A percentile compares a stretch with the other conserved stretches of the same genome.
Evolutionary conservation across 2,888 invertebrate species (phyloP).

Genomic region (Rapana venosa): DNA sequence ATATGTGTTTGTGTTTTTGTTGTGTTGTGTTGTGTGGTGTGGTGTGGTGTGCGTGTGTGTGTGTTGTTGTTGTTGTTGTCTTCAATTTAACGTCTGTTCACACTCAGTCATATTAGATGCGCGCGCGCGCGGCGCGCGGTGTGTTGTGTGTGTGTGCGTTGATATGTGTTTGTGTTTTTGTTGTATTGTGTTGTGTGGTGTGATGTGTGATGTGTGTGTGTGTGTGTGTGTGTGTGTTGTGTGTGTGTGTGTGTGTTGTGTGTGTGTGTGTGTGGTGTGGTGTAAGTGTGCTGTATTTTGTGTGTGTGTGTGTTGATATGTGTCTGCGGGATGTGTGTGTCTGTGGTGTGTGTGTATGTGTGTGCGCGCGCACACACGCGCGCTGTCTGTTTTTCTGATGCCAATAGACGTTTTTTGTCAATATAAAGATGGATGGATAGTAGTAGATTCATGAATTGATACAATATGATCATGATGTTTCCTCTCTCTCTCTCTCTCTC

Average conservation of each 20-base stretch:
- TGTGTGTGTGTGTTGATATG: neutral
- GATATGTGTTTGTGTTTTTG: too few relatives aligned
- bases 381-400: neutral
- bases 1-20: neutral
- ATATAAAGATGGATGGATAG: neutral
- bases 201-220: too few relatives aligned
- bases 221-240: slow-evolving; percentile 2
- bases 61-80: too few relatives aligned
- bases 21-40: neutral
- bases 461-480: neutral
- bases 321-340: neutral
- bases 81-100: too few relatives aligned
- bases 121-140: too few relatives aligned
- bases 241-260: neutral
- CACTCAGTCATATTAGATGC: too few relatives aligned
- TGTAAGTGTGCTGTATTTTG: neutral
- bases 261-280: neutral
- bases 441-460: neutral
- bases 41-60: neutral
- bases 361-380: neutral
- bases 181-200: too few relatives aligned
- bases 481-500: neutral
- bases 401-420: neutral
- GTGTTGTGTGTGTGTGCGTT: too few relatives aligned
- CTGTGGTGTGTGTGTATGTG: neutral